phyloP scores from a whole-genome alignment of 1,140 invertebrate species.

The Cydia strobilella region DNA sequence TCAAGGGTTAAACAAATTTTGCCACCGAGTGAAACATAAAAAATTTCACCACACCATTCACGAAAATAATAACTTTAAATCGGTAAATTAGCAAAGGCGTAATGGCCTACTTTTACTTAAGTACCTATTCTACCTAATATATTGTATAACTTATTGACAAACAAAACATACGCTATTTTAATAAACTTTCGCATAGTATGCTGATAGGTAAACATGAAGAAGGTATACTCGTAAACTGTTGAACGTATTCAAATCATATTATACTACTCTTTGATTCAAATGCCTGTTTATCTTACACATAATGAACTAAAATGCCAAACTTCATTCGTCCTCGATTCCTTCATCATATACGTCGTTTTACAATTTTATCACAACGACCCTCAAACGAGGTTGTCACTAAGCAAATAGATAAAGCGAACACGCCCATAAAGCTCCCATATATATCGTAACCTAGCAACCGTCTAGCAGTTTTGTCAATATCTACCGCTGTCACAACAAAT shows the following conservation, averaged over 20 bases:
- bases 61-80: too few relatives aligned
- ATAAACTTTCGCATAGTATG: background rate
- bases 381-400: background rate
- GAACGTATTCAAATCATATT: background rate
- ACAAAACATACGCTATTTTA: background rate
- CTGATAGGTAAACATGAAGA: background rate
- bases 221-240: background rate
- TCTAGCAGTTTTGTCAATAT: constrained; percentile 46
- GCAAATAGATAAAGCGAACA: background rate
- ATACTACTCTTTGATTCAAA: too few relatives aligned
- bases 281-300: background rate
- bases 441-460: constrained; percentile 34
- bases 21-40: too few relatives aligned
- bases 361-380: background rate
- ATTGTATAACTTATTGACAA: constrained; percentile 7
- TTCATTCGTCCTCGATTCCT: background rate
- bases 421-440: too few relatives aligned
- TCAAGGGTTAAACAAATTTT: too few relatives aligned
- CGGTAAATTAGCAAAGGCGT: too few relatives aligned
- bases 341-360: constrained; percentile 7
- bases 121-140: too few relatives aligned
- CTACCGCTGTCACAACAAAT: constrained; percentile 35
- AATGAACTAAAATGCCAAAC: background rate
- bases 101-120: too few relatives aligned
- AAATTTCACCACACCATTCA: too few relatives aligned